These are phyloP conservation scores for Lithobius niger DNA, from an alignment of 1,140 invertebrate genomes.

Conservation along the genomic window DNA sequence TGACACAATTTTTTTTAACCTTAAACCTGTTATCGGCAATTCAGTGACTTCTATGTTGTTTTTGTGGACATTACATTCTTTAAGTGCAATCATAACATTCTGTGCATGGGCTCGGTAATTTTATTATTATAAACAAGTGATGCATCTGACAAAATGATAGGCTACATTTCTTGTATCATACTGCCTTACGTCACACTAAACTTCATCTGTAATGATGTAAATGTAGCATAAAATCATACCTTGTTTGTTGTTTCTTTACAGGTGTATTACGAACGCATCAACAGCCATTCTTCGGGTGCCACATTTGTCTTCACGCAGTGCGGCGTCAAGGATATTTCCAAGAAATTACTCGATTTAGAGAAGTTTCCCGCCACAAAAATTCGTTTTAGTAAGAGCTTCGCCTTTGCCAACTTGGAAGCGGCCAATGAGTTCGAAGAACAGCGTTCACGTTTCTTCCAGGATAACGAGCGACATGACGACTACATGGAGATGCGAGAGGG, in stretches of 20 bases:
- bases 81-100: too few species aligned
- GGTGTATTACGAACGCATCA: slow-evolving; percentile 71
- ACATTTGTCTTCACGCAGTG: slow-evolving; percentile 64
- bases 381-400: slow-evolving; percentile 63
- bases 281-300: slow-evolving; percentile 60
- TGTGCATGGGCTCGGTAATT: too few species aligned
- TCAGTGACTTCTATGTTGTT: too few species aligned
- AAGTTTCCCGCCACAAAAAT: slow-evolving; percentile 55
- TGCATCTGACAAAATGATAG: too few species aligned
- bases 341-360: slow-evolving; percentile 48
- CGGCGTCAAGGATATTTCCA: slow-evolving; percentile 66
- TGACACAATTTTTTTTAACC: too few species aligned
- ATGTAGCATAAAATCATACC: too few species aligned
- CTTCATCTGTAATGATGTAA: too few species aligned
- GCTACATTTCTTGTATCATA: too few species aligned
- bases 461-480: slow-evolving; percentile 65
- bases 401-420: slow-evolving; percentile 62
- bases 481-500: slow-evolving; percentile 83
- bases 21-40: too few species aligned
- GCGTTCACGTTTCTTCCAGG: slow-evolving; percentile 60
- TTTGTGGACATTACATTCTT: too few species aligned
- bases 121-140: too few species aligned
- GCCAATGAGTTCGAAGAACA: slow-evolving; percentile 74
- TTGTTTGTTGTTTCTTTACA: slow-evolving; percentile 20
- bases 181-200: too few species aligned